Percentiles rank a stretch among this genome's conserved stretches.
Evolutionary conservation across 2,888 invertebrate genomes (phyloP).

Genomic region (Conops quadrifasciatus): DNA sequence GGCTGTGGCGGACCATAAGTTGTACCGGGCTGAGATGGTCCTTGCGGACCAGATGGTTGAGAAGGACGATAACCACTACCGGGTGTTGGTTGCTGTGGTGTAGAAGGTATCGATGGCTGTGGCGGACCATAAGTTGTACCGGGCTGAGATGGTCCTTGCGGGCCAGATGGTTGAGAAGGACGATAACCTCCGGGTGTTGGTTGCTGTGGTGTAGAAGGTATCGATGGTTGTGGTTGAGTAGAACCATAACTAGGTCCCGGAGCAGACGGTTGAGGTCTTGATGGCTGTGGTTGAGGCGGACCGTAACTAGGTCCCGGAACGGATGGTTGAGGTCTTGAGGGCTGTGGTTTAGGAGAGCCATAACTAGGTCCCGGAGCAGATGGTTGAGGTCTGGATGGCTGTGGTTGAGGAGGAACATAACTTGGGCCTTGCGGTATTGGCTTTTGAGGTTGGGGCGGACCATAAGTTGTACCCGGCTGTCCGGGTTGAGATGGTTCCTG

Average conservation of each 20-base stretch:
- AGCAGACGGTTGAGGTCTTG: constrained; percentile 39
- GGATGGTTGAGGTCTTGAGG: constrained; percentile 24
- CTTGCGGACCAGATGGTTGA: constrained; percentile 36
- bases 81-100: constrained; percentile 34
- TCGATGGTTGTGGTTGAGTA: constrained; percentile 24
- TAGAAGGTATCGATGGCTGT: constrained; percentile 31
- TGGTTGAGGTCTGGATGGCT: constrained; percentile 30
- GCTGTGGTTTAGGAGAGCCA: constrained; percentile 11
- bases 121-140: constrained; percentile 26
- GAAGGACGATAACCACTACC: constrained; percentile 35
- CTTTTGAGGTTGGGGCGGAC: constrained; percentile 37
- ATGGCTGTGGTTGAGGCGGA: constrained; percentile 36
- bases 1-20: constrained; percentile 36
- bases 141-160: constrained; percentile 30
- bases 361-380: constrained; percentile 4
- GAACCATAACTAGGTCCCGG: constrained; percentile 32
- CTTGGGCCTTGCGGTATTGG: constrained; percentile 20
- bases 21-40: constrained; percentile 34
- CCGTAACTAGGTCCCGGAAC: neutral
- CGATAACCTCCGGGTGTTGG: constrained; percentile 29
- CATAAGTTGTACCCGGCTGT: neutral
- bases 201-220: constrained; percentile 35
- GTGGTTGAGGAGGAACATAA: constrained; percentile 38
- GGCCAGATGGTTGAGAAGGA: constrained; percentile 37
- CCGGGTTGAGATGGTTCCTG: constrained; percentile 13